phyloP scores from a whole-genome alignment of 2,888 invertebrate species.

The Taenaris catops region DNA sequence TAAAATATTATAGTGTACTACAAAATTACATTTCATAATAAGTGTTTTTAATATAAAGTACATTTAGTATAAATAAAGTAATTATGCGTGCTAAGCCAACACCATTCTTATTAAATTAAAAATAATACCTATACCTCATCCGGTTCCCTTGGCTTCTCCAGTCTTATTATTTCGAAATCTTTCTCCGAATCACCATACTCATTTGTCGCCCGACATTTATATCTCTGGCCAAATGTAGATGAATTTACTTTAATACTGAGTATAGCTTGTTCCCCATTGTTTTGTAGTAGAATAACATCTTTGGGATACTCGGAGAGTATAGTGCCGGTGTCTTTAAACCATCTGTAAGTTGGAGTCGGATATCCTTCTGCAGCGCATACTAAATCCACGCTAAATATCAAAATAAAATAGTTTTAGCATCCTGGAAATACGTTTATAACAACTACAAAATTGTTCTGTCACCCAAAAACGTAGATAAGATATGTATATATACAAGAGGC shows the following conservation, averaged over 20 bases:
- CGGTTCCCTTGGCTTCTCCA: conserved; percentile 41
- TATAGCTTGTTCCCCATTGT: conserved; percentile 36
- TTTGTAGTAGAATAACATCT: conserved; percentile 35
- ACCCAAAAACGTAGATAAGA: too few species aligned
- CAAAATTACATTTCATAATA: too few species aligned
- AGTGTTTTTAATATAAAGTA: too few species aligned
- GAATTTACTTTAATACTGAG: conserved; percentile 38
- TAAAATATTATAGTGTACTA: too few species aligned
- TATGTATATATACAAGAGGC: too few species aligned
- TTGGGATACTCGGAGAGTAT: conserved; percentile 40
- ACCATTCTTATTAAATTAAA: too few species aligned
- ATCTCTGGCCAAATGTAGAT: conserved; percentile 39
- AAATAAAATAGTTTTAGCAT: too few species aligned
- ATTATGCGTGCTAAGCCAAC: too few species aligned
- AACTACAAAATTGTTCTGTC: too few species aligned
- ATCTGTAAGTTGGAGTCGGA: conserved; percentile 50
- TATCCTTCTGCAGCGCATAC: conserved; percentile 45
- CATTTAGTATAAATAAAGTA: too few species aligned
- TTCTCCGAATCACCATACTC: conserved; percentile 38
- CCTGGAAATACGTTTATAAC: too few species aligned
- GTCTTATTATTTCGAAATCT: conserved; percentile 36
- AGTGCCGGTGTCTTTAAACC: conserved; percentile 42
- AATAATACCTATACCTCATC: too few species aligned
- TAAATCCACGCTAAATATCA: conserved; percentile 46
- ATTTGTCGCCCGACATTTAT: conserved; percentile 49